Conservation (phyloP, 1,140 invertebrate species). For the Drosophila ananassae region DNA sequence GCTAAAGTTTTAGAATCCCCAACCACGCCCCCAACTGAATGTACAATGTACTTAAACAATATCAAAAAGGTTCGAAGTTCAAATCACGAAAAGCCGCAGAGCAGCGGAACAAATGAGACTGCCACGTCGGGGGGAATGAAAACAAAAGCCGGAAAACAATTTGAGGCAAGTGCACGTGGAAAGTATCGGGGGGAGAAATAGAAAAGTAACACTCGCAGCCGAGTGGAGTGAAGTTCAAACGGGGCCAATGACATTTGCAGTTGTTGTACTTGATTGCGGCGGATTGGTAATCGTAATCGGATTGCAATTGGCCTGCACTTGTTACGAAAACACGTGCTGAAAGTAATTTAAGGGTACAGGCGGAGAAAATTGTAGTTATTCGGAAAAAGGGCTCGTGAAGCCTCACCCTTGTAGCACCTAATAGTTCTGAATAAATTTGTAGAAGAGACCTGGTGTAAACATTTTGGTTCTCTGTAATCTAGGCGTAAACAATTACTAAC, state of each 20-base stretch:
- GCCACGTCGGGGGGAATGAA: slow-evolving; percentile 34
- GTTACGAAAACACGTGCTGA: slow-evolving; percentile 58
- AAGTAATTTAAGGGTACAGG: slow-evolving; percentile 38
- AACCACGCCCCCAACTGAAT: slow-evolving; percentile 37
- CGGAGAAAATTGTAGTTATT: slow-evolving; percentile 1
- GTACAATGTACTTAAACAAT: slow-evolving; percentile 28
- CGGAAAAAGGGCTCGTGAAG: not conserved
- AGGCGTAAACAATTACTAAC: slow-evolving; percentile 14
- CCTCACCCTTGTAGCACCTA: no score
- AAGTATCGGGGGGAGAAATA: slow-evolving; percentile 21
- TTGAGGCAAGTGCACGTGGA: slow-evolving; percentile 60
- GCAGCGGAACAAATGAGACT: slow-evolving; percentile 12
- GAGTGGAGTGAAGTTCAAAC: slow-evolving; percentile 53
- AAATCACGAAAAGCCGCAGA: slow-evolving; percentile 34
- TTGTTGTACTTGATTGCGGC: slow-evolving; percentile 57
- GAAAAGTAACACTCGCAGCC: slow-evolving; percentile 35
- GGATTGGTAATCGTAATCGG: slow-evolving; percentile 80
- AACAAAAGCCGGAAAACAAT: slow-evolving; percentile 81
- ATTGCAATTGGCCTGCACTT: slow-evolving; percentile 76
- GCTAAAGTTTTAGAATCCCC: slow-evolving; percentile 35
- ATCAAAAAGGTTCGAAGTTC: slow-evolving; percentile 13
- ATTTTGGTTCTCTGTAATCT: slow-evolving; percentile 2
- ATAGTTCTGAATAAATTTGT: not conserved
- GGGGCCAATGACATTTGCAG: slow-evolving; percentile 75
- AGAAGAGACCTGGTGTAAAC: not conserved